Evolutionary conservation across 2,113 vertebrate genomes (phyloP), one percentile per base, ranked within the genome.

Genomic region (Calonectris borealis): DNA sequence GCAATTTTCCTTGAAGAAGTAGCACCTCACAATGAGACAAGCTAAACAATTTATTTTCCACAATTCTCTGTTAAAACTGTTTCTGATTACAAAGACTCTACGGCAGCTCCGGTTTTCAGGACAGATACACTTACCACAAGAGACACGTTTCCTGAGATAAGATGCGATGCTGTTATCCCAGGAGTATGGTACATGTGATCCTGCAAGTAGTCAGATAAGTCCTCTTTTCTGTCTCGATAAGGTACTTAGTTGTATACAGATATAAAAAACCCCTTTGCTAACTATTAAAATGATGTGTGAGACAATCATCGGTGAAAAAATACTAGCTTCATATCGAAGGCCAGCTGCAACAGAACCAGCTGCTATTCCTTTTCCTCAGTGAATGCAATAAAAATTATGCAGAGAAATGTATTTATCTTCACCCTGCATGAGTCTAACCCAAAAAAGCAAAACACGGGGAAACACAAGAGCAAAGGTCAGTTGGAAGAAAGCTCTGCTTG

Each of bases 271-370:
- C 8, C 11, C 9, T 46, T 68, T 86, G 48, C 61, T 49, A 68
- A 32, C 42, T 49, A 46, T 70, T 94, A 69, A 70, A 78, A 66
- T 0, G 0, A 61, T 25, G 26, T 40, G 38, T 81, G n/a, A 40
- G 66, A 77, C 3, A 9, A 76, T 55, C 90, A 83, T 1, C 60
- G 54, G 71, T 2, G 17, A 54, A 93, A 73, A 89, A 91, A 46
- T 16, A 36, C 7, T 18, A 55, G 13, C 34, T 57, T 69, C 0
- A 0, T 44, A 62, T 77, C 0, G 0, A 88, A 65, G 36, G 46
- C 46, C 40, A 82, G n/a, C 31, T 94, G 64, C 76, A 88, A 76
- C 38, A 79, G 24, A 85, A 86, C 60, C 76, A 86, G 18, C 34
- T 83, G n/a, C 52, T 80, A 40, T 36, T 82, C 80, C 68, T 69